These are phyloP conservation scores for Pterostichus madidus DNA, from an alignment of 2,888 invertebrate species.

Conservation along the genomic window DNA sequence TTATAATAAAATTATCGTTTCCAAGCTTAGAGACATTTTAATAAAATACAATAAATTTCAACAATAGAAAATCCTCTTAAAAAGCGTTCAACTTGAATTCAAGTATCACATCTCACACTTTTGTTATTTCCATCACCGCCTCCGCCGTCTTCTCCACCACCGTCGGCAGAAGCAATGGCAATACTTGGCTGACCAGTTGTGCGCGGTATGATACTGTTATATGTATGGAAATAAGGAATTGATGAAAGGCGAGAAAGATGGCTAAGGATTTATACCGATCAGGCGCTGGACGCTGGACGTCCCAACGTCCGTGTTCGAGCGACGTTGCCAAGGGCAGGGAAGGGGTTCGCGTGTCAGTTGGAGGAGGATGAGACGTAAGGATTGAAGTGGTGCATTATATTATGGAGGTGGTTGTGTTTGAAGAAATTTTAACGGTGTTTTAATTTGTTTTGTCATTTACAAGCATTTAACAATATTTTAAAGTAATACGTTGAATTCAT, in stretches of 20 bases:
- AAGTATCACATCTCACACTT: not conserved
- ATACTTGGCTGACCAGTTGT: slow-evolving; percentile 72
- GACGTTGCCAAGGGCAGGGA: not conserved
- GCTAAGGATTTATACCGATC: slow-evolving; percentile 72
- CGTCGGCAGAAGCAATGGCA: slow-evolving; percentile 27
- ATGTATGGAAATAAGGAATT: slow-evolving; percentile 76
- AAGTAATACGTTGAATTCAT: too few species aligned
- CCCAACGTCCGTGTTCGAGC: slow-evolving; percentile 6
- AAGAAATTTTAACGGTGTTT: too few species aligned
- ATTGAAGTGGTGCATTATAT: too few species aligned
- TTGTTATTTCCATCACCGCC: slow-evolving; percentile 5
- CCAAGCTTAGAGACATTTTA: too few species aligned
- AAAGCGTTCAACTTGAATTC: not conserved
- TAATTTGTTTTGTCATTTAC: too few species aligned
- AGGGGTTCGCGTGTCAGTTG: not conserved
- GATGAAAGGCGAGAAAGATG: slow-evolving; percentile 74
- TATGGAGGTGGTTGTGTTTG: too few species aligned
- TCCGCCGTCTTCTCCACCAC: not conserved
- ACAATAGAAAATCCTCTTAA: too few species aligned
- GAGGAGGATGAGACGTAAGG: not conserved
- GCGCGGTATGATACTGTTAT: slow-evolving; percentile 73
- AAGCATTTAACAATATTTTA: too few species aligned
- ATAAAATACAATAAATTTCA: too few species aligned
- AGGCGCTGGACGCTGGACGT: slow-evolving; percentile 49
- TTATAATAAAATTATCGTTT: too few species aligned